phyloP scores from a whole-genome alignment of 2,888 invertebrate species.

The Acronicta alni region DNA sequence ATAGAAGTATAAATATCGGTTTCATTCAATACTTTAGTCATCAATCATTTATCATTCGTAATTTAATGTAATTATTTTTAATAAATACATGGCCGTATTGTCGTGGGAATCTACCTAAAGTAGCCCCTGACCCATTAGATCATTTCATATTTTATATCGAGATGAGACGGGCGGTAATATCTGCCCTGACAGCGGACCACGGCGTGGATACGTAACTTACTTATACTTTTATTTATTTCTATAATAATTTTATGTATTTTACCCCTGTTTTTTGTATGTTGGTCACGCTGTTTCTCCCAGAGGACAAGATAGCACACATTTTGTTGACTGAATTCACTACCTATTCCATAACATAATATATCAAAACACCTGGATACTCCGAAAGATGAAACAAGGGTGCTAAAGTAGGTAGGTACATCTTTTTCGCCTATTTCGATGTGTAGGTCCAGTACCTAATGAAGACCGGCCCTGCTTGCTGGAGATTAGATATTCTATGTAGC shows the following conservation, averaged over 20 bases:
- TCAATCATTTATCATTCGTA: slow-evolving; percentile 18
- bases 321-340: too few species aligned
- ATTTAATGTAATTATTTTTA: slow-evolving; percentile 31
- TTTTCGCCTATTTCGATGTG: too few species aligned
- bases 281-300: slow-evolving; percentile 1
- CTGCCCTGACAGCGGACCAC: slow-evolving; percentile 41
- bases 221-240: slow-evolving; percentile 1
- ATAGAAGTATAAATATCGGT: too few species aligned
- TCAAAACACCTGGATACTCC: too few species aligned
- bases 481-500: too few species aligned
- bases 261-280: neutral
- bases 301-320: too few species aligned
- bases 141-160: slow-evolving; percentile 61
- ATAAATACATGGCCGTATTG: slow-evolving; percentile 22
- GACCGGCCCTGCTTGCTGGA: too few species aligned
- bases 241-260: neutral
- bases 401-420: too few species aligned
- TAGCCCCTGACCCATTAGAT: slow-evolving; percentile 47
- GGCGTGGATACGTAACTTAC: slow-evolving; percentile 7
- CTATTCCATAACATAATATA: too few species aligned
- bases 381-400: too few species aligned
- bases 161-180: slow-evolving; percentile 59
- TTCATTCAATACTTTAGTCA: neutral
- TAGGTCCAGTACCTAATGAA: too few species aligned
- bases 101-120: slow-evolving; percentile 21